phyloP scores from a whole-genome alignment of 2,797 vertebrate species.

The Phataginus tricuspis region DNA sequence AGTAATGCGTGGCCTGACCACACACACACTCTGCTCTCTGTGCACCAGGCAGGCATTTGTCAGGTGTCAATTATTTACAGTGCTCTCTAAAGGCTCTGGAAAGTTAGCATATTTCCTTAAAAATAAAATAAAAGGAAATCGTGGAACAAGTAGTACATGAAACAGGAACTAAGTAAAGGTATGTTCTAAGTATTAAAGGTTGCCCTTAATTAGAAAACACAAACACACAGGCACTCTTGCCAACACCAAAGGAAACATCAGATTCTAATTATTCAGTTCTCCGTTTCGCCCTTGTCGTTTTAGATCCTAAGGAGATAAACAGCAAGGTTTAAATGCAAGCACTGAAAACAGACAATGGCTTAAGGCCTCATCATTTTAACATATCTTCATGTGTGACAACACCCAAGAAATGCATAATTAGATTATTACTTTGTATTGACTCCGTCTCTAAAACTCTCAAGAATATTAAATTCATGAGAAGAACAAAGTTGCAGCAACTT shows the following conservation, averaged over 20 bases:
- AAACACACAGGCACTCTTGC: not conserved
- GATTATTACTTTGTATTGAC: not conserved
- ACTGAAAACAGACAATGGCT: not conserved
- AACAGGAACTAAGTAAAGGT: not conserved
- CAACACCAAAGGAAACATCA: constrained; percentile 6
- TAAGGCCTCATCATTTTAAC: not conserved
- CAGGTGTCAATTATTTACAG: constrained; percentile 69
- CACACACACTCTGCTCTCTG: not conserved
- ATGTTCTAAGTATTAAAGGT: not conserved
- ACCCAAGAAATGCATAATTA: constrained; percentile 52
- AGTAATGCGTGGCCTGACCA: constrained; percentile 25
- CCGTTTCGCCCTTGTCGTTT: not conserved
- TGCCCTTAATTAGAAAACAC: not conserved
- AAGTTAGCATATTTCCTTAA: constrained; percentile 39
- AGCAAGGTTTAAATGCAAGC: constrained; percentile 31
- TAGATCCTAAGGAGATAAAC: constrained; percentile 20
- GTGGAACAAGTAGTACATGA: not conserved
- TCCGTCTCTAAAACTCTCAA: not conserved
- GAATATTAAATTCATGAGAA: constrained; percentile 17
- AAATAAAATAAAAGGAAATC: constrained; percentile 28
- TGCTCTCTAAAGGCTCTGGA: constrained; percentile 48
- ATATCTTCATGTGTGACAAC: not conserved
- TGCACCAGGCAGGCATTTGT: constrained; percentile 29
- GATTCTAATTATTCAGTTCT: constrained; percentile 30
- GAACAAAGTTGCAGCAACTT: not conserved